Evolutionary conservation across 2,888 invertebrate genomes (phyloP).

Genomic region (Tetheella fluctuosa): DNA sequence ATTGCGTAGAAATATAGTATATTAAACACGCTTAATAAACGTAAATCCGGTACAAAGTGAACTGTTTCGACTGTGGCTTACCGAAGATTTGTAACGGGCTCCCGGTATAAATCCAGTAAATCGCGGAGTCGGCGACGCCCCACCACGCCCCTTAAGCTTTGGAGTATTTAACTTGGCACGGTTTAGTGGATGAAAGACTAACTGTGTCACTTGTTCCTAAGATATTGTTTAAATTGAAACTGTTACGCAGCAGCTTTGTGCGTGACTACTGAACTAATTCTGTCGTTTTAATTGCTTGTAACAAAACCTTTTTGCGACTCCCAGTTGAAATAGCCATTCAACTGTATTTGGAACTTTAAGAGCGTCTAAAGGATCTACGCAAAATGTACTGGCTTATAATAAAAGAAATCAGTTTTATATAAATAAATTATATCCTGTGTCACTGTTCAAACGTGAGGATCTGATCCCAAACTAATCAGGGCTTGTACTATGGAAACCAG

Average conservation of each 20-base stretch:
- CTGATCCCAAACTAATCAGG: no score
- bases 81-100: slow-evolving; percentile 72
- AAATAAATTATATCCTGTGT: no score
- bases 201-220: slow-evolving; percentile 12
- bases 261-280: background rate
- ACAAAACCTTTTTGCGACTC: background rate
- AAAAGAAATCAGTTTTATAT: no score
- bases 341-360: no score
- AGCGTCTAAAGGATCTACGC: no score
- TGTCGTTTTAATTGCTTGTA: background rate
- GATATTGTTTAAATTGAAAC: slow-evolving; percentile 3
- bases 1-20: slow-evolving; percentile 37
- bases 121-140: slow-evolving; percentile 38
- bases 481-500: no score
- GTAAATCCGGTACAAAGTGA: slow-evolving; percentile 70
- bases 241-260: slow-evolving; percentile 1
- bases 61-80: slow-evolving; percentile 70
- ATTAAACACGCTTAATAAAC: slow-evolving; percentile 66
- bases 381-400: no score
- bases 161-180: slow-evolving; percentile 37
- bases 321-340: no score
- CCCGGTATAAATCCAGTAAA: slow-evolving; percentile 52
- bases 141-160: slow-evolving; percentile 35
- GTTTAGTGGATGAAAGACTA: slow-evolving; percentile 24
- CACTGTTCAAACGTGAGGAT: no score